Evolutionary conservation across 2,888 invertebrate genomes (phyloP).

Genomic region (Diogma glabrata): DNA sequence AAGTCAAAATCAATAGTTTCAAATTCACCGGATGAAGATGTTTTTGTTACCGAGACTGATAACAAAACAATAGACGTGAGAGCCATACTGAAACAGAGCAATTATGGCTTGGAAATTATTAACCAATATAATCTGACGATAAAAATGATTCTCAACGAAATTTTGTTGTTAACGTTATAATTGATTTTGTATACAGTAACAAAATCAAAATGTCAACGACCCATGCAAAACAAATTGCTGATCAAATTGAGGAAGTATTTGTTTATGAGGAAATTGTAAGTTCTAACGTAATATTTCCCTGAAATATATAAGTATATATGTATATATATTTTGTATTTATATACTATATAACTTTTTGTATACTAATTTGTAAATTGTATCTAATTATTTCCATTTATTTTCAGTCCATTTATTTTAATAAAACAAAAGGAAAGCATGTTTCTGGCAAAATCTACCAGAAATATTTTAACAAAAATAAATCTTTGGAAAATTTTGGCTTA

Average conservation of each 20-base stretch:
- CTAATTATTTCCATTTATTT: too few relatives aligned
- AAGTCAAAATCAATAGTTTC: not conserved
- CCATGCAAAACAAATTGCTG: not conserved
- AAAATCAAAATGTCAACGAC: not conserved
- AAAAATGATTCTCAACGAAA: not conserved
- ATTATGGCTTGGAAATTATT: constrained; percentile 1
- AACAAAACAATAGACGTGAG: not conserved
- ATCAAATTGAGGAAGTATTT: not conserved
- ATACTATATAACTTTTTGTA: too few relatives aligned
- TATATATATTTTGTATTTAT: too few relatives aligned
- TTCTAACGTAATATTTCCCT: too few relatives aligned
- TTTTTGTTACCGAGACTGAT: not conserved
- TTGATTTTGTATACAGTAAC: not conserved
- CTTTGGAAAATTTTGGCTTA: not conserved
- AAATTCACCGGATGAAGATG: too few relatives aligned
- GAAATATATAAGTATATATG: too few relatives aligned
- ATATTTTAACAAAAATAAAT: constrained; percentile 3
- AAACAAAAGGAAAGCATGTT: constrained; percentile 1
- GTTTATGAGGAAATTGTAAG: constrained; percentile 2
- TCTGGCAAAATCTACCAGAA: too few relatives aligned
- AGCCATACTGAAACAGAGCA: not conserved
- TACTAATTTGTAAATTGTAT: too few relatives aligned
- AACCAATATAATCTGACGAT: not conserved
- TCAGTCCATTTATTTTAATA: not conserved
- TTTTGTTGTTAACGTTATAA: not conserved